phyloP scores from a whole-genome alignment of 2,113 vertebrate species.

The Salvelinus fontinalis region DNA sequence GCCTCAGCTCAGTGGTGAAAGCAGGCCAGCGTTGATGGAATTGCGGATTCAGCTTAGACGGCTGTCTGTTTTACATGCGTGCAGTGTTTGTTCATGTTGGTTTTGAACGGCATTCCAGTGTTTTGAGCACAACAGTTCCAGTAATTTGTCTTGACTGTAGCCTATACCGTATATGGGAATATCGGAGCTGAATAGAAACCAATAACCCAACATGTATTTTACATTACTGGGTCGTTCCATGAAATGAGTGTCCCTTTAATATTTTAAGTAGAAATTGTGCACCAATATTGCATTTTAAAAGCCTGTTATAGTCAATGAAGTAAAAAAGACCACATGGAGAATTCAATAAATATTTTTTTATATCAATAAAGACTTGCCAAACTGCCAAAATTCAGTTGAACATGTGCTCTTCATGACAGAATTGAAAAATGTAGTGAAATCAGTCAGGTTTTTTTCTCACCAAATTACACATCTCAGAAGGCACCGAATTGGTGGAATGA shows the following conservation, averaged over 20 bases:
- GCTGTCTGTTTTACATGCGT: constrained; percentile 20
- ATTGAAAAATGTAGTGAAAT: too few relatives aligned
- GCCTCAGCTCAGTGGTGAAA: constrained; percentile 32
- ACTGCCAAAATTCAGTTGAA: too few relatives aligned
- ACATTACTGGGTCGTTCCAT: not conserved
- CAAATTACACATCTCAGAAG: too few relatives aligned
- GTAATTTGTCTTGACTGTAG: constrained; percentile 13
- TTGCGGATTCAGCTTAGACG: constrained; percentile 26
- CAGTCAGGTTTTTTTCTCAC: too few relatives aligned
- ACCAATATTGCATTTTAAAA: too few relatives aligned
- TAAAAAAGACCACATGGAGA: too few relatives aligned
- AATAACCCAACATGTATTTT: constrained; percentile 8
- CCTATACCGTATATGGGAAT: not conserved
- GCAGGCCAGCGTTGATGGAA: constrained; percentile 28
- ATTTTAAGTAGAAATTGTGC: too few relatives aligned
- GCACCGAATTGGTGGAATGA: not conserved
- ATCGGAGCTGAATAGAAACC: not conserved
- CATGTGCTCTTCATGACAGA: too few relatives aligned
- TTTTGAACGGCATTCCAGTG: constrained; percentile 33
- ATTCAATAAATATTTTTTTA: too few relatives aligned
- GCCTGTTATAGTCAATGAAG: too few relatives aligned
- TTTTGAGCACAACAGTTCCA: constrained; percentile 21
- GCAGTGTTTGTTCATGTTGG: constrained; percentile 11
- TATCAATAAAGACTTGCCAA: too few relatives aligned
- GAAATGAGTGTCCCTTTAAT: too few relatives aligned